These are phyloP conservation scores for Sebastes jordani DNA, from an alignment of 2,797 vertebrate genomes.

Conservation along the genomic window DNA sequence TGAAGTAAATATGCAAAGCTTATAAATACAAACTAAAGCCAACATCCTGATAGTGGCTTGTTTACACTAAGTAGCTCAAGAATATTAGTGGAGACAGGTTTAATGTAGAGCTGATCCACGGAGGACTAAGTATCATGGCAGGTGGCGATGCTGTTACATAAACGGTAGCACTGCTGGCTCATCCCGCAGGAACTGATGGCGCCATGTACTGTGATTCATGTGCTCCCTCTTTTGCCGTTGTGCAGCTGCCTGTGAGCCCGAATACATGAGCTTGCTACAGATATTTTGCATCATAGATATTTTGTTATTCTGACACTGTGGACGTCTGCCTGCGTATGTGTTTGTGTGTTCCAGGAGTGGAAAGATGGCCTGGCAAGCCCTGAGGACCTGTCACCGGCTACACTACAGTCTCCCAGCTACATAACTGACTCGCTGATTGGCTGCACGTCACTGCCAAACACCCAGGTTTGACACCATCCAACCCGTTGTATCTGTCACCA, in stretches of 20 bases:
- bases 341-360: slow-evolving; percentile 78
- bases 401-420: slow-evolving; percentile 76
- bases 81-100: slow-evolving; percentile 23
- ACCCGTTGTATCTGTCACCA: neutral
- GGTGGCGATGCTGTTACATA: slow-evolving; percentile 33
- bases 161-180: slow-evolving; percentile 28
- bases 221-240: slow-evolving; percentile 6
- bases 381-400: slow-evolving; percentile 77
- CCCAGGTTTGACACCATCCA: slow-evolving; percentile 70
- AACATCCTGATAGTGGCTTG: slow-evolving; percentile 34
- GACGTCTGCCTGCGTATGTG: slow-evolving; percentile 21
- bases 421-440: slow-evolving; percentile 76
- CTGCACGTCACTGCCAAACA: slow-evolving; percentile 70
- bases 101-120: slow-evolving; percentile 20
- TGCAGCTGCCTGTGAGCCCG: neutral
- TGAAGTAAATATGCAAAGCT: slow-evolving; percentile 42
- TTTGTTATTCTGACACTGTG: slow-evolving; percentile 29
- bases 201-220: slow-evolving; percentile 23
- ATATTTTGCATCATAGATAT: slow-evolving; percentile 14
- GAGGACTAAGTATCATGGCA: slow-evolving; percentile 13
- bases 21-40: slow-evolving; percentile 35
- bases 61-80: slow-evolving; percentile 25
- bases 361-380: slow-evolving; percentile 79
- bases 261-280: neutral
- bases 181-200: slow-evolving; percentile 15